Evolutionary conservation across 1,140 invertebrate genomes (phyloP).

Genomic region (Papilio polytes): DNA sequence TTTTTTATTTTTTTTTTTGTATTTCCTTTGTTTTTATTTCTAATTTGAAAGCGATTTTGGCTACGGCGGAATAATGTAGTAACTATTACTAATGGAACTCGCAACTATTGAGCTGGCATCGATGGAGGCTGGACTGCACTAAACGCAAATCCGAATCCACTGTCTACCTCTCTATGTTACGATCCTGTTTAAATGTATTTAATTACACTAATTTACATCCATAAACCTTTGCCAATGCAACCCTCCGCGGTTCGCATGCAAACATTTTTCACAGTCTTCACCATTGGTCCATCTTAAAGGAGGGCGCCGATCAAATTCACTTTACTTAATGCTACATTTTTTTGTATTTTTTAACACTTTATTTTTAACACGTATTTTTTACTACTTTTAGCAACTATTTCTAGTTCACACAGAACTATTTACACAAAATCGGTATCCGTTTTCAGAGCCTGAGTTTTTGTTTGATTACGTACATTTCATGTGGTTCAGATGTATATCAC

Average conservation of each 20-base stretch:
- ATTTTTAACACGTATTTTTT: too few species aligned
- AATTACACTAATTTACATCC: background rate
- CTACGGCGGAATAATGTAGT: background rate
- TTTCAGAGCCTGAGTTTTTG: background rate
- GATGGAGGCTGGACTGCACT: too few species aligned
- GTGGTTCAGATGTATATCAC: background rate
- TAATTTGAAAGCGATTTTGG: background rate
- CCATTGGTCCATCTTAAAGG: background rate
- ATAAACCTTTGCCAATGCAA: background rate
- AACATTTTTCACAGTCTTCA: background rate
- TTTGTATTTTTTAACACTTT: slow-evolving; percentile 4
- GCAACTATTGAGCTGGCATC: background rate
- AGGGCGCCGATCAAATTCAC: background rate
- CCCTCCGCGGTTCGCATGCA: background rate
- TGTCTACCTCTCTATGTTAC: background rate
- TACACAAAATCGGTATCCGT: background rate
- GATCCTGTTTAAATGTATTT: background rate
- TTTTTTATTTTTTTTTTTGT: background rate
- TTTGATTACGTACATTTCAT: background rate
- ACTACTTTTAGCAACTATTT: background rate
- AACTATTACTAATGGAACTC: background rate
- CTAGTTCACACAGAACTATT: background rate
- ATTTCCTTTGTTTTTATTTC: background rate
- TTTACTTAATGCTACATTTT: background rate
- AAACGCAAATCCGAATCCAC: background rate